Conservation (phyloP, 2,888 invertebrate species). For the Clitarchus hookeri region DNA sequence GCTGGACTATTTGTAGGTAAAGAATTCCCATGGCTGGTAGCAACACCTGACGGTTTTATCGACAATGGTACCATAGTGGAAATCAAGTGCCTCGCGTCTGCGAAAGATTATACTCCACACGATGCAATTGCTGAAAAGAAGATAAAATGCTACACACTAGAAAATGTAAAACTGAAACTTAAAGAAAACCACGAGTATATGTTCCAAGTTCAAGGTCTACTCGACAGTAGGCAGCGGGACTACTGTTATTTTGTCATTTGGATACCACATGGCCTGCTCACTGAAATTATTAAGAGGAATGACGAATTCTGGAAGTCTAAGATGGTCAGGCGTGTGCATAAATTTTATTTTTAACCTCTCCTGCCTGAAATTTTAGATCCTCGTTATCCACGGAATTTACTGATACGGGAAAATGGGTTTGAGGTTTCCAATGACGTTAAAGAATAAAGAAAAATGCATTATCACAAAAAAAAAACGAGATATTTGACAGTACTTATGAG, state of each 20-base stretch:
- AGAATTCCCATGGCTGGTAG: too few species aligned
- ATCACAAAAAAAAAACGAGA: too few species aligned
- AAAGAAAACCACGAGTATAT: neutral
- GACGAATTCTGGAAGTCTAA: neutral
- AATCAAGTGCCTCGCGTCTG: neutral
- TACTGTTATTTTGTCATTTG: too few species aligned
- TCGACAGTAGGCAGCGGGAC: too few species aligned
- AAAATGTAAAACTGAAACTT: neutral
- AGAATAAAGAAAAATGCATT: too few species aligned
- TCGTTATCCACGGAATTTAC: neutral
- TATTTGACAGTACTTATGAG: too few species aligned
- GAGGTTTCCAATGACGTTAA: too few species aligned
- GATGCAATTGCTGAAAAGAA: neutral
- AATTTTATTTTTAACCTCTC: neutral
- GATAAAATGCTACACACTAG: neutral
- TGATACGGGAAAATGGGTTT: neutral
- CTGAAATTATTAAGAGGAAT: neutral
- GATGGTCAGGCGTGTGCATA: neutral
- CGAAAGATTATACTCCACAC: neutral
- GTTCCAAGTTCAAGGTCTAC: neutral
- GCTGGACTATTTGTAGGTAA: too few species aligned
- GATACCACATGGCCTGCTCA: too few species aligned
- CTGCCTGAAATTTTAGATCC: neutral
- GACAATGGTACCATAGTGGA: neutral
- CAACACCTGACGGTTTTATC: too few species aligned